Evolutionary conservation across 2,113 vertebrate species (phyloP).

Genomic region (Coracopsis vasa): DNA sequence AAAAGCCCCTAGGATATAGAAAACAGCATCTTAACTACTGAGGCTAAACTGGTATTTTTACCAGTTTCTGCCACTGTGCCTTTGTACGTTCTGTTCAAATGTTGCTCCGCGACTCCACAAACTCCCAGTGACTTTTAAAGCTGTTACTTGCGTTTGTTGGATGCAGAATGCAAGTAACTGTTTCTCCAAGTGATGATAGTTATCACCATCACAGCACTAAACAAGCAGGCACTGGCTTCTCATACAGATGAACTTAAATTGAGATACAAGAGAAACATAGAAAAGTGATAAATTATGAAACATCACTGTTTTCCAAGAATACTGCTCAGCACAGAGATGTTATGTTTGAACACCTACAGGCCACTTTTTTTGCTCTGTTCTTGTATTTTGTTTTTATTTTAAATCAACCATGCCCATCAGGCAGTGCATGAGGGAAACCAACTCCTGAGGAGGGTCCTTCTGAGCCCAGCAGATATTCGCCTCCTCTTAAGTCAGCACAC

Average conservation of each 20-base stretch:
- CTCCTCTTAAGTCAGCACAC: constrained; percentile 79
- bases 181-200: neutral
- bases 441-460: neutral
- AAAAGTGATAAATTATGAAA: neutral
- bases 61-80: neutral
- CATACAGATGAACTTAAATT: neutral
- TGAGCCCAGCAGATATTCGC: constrained; percentile 54
- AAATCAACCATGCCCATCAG: neutral
- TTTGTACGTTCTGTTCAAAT: neutral
- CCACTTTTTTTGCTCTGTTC: neutral
- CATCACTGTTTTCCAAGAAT: neutral
- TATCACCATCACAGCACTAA: neutral
- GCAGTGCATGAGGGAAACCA: neutral
- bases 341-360: neutral
- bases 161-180: neutral
- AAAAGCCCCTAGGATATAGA: neutral
- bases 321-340: neutral
- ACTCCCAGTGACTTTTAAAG: neutral
- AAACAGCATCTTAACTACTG: neutral
- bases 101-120: neutral
- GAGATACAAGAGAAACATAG: neutral
- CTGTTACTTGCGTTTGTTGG: neutral
- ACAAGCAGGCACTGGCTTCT: neutral
- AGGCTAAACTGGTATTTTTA: neutral
- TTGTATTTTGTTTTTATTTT: neutral